phyloP scores from a whole-genome alignment of 2,888 invertebrate genomes.

The Andrena fulva region DNA sequence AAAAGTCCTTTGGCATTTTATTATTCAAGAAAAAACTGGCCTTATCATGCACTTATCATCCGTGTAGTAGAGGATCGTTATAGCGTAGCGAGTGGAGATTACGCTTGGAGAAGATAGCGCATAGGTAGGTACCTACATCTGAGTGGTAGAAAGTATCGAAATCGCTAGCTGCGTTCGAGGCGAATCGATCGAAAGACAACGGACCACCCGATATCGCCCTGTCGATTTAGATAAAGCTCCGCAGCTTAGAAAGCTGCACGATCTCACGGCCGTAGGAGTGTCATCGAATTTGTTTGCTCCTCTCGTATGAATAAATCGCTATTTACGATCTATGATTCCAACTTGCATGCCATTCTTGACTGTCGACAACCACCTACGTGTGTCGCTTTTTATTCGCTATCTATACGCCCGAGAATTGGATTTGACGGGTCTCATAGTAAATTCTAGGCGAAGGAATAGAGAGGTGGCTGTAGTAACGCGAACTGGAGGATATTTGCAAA shows the following conservation, averaged over 20 bases:
- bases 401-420: background rate
- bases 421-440: background rate
- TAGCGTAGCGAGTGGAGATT: slow-evolving; percentile 38
- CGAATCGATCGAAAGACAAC: slow-evolving; percentile 58
- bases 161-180: slow-evolving; percentile 53
- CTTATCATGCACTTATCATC: slow-evolving; percentile 47
- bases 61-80: slow-evolving; percentile 46
- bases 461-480: background rate
- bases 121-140: slow-evolving; percentile 24
- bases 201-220: slow-evolving; percentile 54
- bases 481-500: too few species aligned
- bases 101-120: slow-evolving; percentile 47
- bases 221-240: slow-evolving; percentile 65
- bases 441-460: background rate
- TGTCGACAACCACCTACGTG: slow-evolving; percentile 25
- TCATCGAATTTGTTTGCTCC: slow-evolving; percentile 59
- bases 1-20: slow-evolving; percentile 26
- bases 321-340: slow-evolving; percentile 46
- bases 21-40: slow-evolving; percentile 47
- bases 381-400: background rate
- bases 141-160: slow-evolving; percentile 55
- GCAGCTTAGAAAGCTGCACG: slow-evolving; percentile 57
- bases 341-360: slow-evolving; percentile 12
- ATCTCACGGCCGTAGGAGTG: slow-evolving; percentile 47
- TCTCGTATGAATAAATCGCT: slow-evolving; percentile 51